Base-by-base conservation (phyloP, 1,140 invertebrate species). In the Pogonus chalceus region DNA sequence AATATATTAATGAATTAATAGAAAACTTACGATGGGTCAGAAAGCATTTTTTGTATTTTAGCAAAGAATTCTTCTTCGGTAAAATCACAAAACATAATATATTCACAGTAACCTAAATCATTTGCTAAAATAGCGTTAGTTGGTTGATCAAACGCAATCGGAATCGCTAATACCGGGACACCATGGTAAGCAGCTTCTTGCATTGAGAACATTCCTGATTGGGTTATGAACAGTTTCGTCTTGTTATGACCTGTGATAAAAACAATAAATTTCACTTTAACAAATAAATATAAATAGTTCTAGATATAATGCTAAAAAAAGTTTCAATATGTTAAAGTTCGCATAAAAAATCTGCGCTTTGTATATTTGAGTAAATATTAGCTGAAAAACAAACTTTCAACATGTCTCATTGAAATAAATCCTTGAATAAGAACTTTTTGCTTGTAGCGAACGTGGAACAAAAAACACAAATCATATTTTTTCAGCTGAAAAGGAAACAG, bases 151-250 rank as follows among this genome's bases (percentile, higher is more conserved):
- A 53, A 61, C 47, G 53, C 67, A 20, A 71, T 58, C 2, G 71
- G 71, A 20, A 72, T 65, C 20, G 63, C 65, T 1, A 80, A 26
- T 9, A 78, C 57, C 2, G 79, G 78, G 1, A 76, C 68, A 18
- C 72, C 76, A 56, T 69, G 62, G 53, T 74, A 71, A 1, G 75
- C 62, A 2, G 71, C 68, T 62, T 81, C 79, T 35, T 55, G 61
- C 3, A 54, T 64, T 26, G 62, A 57, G 0, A 64, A 46, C n/a
- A 65, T 31, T 20, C 64, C 64, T 14, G 59, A 58, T 31, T 65
- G 64, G 9, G 64, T 56, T 20, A 65, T 60, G 43, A 65, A 65
- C 2, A 55, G 20, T 50, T 61, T 56, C 2, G 56, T 54, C 37
- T 65, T 64, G n/a, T 56, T 55, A 58, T 65, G 64, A 39, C 56